phyloP scores from a whole-genome alignment of 2,888 invertebrate genomes.

The Nemurella pictetii region DNA sequence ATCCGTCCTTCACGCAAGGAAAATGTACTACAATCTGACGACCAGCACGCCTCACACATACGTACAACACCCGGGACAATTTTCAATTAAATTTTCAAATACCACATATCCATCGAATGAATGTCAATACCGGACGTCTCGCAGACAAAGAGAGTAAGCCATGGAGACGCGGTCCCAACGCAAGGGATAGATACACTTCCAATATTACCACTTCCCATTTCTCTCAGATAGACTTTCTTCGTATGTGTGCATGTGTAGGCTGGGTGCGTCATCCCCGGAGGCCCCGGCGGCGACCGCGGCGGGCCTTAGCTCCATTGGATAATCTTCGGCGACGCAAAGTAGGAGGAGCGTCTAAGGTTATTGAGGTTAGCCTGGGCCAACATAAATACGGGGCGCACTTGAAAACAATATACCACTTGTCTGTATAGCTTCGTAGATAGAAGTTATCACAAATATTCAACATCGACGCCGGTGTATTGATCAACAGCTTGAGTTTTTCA shows the following conservation, averaged over 20 bases:
- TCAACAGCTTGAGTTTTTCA: too few species aligned
- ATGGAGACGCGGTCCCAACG: not conserved
- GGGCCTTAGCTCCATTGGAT: constrained; percentile 1
- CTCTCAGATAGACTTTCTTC: constrained; percentile 27
- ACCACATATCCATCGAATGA: not conserved
- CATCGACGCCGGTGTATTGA: not conserved
- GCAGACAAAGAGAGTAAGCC: constrained; percentile 15
- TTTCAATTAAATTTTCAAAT: too few species aligned
- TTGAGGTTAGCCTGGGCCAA: constrained; percentile 21
- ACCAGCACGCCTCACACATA: not conserved
- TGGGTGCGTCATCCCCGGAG: constrained; percentile 8
- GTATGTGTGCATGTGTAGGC: not conserved
- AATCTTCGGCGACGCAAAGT: not conserved
- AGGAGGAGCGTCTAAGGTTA: constrained; percentile 24
- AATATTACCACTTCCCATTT: constrained; percentile 27
- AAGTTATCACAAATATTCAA: not conserved
- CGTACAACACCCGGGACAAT: too few species aligned
- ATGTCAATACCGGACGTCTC: not conserved
- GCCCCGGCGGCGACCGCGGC: not conserved
- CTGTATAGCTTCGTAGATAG: not conserved
- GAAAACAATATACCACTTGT: constrained; percentile 27
- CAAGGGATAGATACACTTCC: not conserved
- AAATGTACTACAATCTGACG: too few species aligned
- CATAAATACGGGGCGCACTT: constrained; percentile 20
- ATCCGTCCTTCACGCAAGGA: too few species aligned